Conservation (phyloP, 2,113 vertebrate genomes). For the Chaetura pelagica region DNA sequence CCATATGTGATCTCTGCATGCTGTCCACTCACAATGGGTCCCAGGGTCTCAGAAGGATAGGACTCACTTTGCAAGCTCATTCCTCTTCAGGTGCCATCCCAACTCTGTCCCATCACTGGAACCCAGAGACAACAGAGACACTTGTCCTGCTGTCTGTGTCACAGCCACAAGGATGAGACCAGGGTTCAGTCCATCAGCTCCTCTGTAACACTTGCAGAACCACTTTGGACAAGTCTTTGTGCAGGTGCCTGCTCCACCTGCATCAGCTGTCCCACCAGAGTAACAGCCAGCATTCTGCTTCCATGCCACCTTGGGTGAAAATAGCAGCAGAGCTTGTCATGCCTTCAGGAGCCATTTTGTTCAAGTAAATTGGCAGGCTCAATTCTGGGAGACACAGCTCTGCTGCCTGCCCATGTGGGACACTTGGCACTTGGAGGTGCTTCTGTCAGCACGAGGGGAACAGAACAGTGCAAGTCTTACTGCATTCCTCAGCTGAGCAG, state of each 20-base stretch:
- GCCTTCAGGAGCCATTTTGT: neutral
- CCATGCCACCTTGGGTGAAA: neutral
- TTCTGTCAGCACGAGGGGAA: neutral
- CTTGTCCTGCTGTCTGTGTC: neutral
- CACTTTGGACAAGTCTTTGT: neutral
- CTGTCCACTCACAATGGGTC: rapidly evolving
- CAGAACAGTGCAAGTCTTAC: neutral
- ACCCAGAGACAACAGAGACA: neutral
- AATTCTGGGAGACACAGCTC: neutral
- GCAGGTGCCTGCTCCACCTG: neutral
- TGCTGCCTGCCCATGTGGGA: neutral
- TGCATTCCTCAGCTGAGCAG: conserved; percentile 40
- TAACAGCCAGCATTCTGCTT: neutral
- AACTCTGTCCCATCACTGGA: neutral
- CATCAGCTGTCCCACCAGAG: neutral
- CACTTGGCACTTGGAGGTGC: neutral
- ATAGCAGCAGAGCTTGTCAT: neutral
- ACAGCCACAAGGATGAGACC: neutral
- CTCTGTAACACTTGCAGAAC: neutral
- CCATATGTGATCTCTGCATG: neutral
- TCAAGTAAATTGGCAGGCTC: neutral
- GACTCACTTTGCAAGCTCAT: neutral
- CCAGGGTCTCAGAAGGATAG: neutral
- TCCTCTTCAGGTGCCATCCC: neutral
- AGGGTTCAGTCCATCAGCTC: neutral